Evolutionary conservation across 2,888 invertebrate genomes (phyloP).

Genomic region (Axea sp.): DNA sequence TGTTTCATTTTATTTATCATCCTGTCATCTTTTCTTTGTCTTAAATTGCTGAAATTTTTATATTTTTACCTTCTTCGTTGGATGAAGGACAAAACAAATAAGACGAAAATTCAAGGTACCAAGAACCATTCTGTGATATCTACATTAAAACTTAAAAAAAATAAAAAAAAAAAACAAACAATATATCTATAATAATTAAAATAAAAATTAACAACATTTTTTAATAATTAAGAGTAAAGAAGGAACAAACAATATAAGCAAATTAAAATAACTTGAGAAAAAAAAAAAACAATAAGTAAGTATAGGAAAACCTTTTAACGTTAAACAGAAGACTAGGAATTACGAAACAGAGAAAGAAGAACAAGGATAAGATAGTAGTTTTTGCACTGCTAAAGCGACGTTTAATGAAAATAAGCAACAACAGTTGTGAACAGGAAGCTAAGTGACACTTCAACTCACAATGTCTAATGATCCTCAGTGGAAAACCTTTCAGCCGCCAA

Average conservation of each 20-base stretch:
- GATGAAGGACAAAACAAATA: slow-evolving; percentile 63
- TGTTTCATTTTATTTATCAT: slow-evolving; percentile 43
- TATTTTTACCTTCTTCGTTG: too few species aligned
- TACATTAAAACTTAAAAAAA: slow-evolving; percentile 79
- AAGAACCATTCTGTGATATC: slow-evolving; percentile 85
- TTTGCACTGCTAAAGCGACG: slow-evolving; percentile 1
- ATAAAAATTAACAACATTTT: too few species aligned
- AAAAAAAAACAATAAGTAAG: slow-evolving; percentile 76
- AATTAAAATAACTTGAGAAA: slow-evolving; percentile 76
- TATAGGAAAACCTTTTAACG: slow-evolving; percentile 53
- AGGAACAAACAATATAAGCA: slow-evolving; percentile 22
- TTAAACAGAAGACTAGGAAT: slow-evolving; percentile 40
- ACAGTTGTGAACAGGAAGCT: slow-evolving; percentile 48
- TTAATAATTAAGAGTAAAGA: slow-evolving; percentile 27
- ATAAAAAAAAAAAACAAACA: slow-evolving; percentile 39
- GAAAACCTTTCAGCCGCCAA: slow-evolving; percentile 94
- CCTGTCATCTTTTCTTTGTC: slow-evolving; percentile 58
- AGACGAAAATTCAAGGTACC: slow-evolving; percentile 78
- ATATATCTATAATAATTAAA: slow-evolving; percentile 59
- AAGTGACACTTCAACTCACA: slow-evolving; percentile 70
- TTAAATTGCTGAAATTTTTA: slow-evolving; percentile 4
- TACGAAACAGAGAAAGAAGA: slow-evolving; percentile 16
- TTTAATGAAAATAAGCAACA: slow-evolving; percentile 48
- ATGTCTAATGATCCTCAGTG: slow-evolving; percentile 94
- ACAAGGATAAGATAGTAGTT: slow-evolving; percentile 5